Evolutionary conservation across 2,888 invertebrate genomes (phyloP), one percentile per base, ranked within the genome.

Genomic region (Nudaria mundana): DNA sequence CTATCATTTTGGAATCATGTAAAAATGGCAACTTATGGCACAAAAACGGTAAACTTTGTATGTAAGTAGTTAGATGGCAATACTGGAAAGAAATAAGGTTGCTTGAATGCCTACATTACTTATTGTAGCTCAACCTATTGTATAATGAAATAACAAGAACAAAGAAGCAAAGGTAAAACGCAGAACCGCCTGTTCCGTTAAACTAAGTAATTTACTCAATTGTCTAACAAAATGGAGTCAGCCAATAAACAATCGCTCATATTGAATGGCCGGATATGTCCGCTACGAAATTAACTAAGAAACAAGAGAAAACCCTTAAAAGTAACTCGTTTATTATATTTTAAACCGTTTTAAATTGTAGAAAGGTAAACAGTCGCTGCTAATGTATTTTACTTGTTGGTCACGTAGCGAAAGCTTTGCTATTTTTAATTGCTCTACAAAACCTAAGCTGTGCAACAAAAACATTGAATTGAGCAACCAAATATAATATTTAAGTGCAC

Each of bases 201-300:
- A 75, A 76, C 62, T 53, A 65, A 64, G 65, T 70, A 81, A 82
- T 81, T 85, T 76, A 68, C 78, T 68, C 83, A 79, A 85, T 85
- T 82, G 86, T 86, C 74, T 85, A 75, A 73, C 78, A 71, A 79
- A 80, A 76, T 72, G 76, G 66, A 73, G 66, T 72, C 70, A 63
- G 76, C 74, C 81, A 78, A 85, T 86, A 84, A 82, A 88, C 87
- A 85, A 87, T 87, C 81, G 88, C 66, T 86, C 81, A 87, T 87
- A 86, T 77, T 87, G 85, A 88, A 88, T 88, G 86, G 85, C 70
- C 86, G 87, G 87, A 88, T 86, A 84, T 83, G 87, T 87, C 82
- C 70, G 81, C 77, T 77, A 77, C 72, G 73, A 85, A 88, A 86
- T 87, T 87, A 83, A 77, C 77, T 76, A 65, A 72, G 72, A 79